Conservation (phyloP, 1,140 invertebrate species). For the Colletes gigas region DNA sequence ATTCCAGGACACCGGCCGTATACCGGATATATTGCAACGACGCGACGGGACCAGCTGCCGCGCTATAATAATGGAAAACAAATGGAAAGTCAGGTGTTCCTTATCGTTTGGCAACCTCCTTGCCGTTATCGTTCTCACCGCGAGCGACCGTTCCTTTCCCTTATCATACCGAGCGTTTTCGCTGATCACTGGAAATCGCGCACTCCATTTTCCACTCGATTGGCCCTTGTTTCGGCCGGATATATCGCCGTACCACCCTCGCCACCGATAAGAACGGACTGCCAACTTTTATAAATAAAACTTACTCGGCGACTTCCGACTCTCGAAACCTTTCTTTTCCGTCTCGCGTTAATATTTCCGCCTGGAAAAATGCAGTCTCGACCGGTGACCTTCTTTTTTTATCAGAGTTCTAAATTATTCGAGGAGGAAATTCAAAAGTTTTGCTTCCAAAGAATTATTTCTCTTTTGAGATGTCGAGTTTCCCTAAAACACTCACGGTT, state of each 20-base stretch:
- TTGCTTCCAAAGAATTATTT: no score
- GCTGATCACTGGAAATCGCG: constrained; percentile 28
- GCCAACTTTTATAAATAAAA: no score
- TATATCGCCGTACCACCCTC: not conserved
- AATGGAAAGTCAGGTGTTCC: constrained; percentile 50
- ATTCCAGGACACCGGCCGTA: not conserved
- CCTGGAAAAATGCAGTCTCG: no score
- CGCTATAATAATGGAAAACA: constrained; percentile 35
- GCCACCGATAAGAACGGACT: not conserved
- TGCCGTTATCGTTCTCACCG: constrained; percentile 14
- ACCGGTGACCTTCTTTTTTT: no score
- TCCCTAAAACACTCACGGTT: no score
- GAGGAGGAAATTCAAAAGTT: no score
- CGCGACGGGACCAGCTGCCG: not conserved
- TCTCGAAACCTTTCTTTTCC: no score
- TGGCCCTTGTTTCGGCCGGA: not conserved
- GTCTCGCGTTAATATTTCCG: no score
- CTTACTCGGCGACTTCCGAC: not conserved
- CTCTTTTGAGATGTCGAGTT: no score
- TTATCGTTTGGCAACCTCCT: constrained; percentile 29
- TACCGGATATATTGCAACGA: not conserved
- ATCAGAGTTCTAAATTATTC: no score
- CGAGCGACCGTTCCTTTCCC: not conserved
- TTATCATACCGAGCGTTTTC: constrained; percentile 31
- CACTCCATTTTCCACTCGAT: constrained; percentile 41